A percentile compares a stretch with the other conserved stretches of the same genome.
Evolutionary conservation across 2,888 invertebrate species (phyloP).

Genomic region (Dichetophora obliterata): DNA sequence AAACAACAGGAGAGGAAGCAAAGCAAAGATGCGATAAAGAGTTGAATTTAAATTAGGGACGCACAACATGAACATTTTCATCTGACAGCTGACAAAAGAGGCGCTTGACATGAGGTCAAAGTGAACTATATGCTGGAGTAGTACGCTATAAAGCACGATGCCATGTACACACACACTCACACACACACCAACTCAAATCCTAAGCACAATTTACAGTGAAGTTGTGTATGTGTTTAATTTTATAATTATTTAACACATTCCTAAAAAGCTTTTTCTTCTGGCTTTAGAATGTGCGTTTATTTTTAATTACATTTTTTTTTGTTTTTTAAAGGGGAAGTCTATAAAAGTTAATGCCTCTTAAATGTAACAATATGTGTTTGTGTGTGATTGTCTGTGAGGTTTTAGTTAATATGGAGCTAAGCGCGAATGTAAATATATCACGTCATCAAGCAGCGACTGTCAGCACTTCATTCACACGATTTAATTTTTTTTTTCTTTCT

Average conservation of each 20-base stretch:
- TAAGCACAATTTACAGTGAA: not conserved
- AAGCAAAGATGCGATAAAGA: not conserved
- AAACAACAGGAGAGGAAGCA: not conserved
- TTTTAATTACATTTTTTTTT: not conserved
- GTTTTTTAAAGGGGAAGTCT: not conserved
- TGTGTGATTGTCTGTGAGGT: not conserved
- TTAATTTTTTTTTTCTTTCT: not conserved
- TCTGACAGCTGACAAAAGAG: constrained; percentile 33
- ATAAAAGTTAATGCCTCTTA: not conserved
- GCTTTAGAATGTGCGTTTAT: not conserved
- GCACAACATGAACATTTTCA: not conserved
- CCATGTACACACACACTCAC: not conserved
- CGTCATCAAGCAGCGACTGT: not conserved
- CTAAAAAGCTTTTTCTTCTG: not conserved
- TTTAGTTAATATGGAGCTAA: not conserved
- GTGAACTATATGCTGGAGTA: not conserved
- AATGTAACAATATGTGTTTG: not conserved
- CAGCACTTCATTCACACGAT: not conserved
- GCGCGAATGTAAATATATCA: constrained; percentile 7
- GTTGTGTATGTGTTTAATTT: too few species aligned
- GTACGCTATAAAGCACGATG: not conserved
- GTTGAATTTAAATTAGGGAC: not conserved
- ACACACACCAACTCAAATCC: not conserved
- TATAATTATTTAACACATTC: too few species aligned
- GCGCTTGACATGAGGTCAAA: constrained; percentile 40